These are phyloP conservation scores for Ctena decussata DNA, from an alignment of 2,888 invertebrate genomes.

Conservation along the genomic window DNA sequence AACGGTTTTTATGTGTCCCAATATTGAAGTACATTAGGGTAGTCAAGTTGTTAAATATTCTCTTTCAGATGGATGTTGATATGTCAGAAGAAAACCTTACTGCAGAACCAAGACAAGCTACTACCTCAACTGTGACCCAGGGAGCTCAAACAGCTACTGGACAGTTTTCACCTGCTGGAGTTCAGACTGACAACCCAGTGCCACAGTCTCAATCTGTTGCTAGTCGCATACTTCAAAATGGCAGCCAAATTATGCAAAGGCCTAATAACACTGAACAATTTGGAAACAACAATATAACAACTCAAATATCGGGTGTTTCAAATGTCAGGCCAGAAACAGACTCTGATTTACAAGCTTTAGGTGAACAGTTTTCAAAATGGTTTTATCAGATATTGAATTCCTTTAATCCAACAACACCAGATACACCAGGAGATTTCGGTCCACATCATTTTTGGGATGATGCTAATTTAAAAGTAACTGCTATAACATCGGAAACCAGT, in stretches of 20 bases:
- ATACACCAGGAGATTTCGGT: slow-evolving; percentile 75
- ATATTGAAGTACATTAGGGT: no score
- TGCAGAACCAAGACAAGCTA: background rate
- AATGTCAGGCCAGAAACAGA: background rate
- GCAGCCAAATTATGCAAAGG: background rate
- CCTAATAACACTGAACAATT: no score
- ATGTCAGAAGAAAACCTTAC: background rate
- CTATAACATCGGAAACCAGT: slow-evolving; percentile 36
- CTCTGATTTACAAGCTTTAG: slow-evolving; percentile 62
- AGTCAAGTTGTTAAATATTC: no score
- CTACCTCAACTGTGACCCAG: background rate
- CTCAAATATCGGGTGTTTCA: background rate
- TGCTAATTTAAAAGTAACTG: slow-evolving; percentile 69
- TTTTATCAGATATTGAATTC: slow-evolving; percentile 82
- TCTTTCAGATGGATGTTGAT: background rate
- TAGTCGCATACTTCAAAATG: background rate
- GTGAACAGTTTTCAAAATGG: slow-evolving; percentile 81
- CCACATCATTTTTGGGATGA: slow-evolving; percentile 84
- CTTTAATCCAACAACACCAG: slow-evolving; percentile 65
- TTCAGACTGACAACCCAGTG: background rate
- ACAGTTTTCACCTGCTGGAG: background rate
- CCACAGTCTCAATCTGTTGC: background rate
- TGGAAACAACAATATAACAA: background rate
- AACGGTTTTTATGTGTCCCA: no score
- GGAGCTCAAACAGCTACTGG: background rate